phyloP scores from a whole-genome alignment of 2,797 vertebrate genomes.

The Coilia nasus region DNA sequence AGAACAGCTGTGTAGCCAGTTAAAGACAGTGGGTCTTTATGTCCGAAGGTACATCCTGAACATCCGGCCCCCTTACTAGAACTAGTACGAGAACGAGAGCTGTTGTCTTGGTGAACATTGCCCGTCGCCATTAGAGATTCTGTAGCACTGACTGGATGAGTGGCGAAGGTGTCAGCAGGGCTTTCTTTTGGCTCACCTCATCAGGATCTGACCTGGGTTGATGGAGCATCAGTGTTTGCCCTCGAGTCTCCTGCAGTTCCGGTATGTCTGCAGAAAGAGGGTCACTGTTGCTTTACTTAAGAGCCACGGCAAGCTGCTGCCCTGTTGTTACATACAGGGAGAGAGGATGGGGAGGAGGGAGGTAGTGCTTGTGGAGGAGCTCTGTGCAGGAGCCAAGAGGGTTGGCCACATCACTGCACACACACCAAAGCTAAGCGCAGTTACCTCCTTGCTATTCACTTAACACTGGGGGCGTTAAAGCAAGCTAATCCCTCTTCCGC shows the following conservation, averaged over 20 bases:
- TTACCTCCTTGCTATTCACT: slow-evolving; percentile 2
- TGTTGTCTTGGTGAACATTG: not conserved
- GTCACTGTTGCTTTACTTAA: slow-evolving; percentile 81
- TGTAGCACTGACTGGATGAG: not conserved
- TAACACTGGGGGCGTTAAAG: not conserved
- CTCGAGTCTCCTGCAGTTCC: slow-evolving; percentile 41
- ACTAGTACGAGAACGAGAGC: not conserved
- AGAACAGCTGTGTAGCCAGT: not conserved
- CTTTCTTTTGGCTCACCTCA: not conserved
- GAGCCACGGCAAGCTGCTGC: not conserved
- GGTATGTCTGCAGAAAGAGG: slow-evolving; percentile 74
- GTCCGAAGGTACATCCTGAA: not conserved
- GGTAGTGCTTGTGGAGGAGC: not conserved
- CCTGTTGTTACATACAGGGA: too few relatives aligned
- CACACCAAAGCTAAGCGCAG: slow-evolving; percentile 13
- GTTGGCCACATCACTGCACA: slow-evolving; percentile 25
- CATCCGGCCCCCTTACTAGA: not conserved
- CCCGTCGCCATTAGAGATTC: not conserved
- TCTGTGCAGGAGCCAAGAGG: not conserved
- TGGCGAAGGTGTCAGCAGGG: not conserved
- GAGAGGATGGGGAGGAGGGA: too few relatives aligned
- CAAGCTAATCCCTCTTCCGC: not conserved
- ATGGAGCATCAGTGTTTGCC: not conserved
- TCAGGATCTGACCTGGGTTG: not conserved
- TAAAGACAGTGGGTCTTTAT: slow-evolving; percentile 14